These are phyloP conservation scores for Hybos culiciformis DNA, from an alignment of 2,888 invertebrate species.

Conservation along the genomic window DNA sequence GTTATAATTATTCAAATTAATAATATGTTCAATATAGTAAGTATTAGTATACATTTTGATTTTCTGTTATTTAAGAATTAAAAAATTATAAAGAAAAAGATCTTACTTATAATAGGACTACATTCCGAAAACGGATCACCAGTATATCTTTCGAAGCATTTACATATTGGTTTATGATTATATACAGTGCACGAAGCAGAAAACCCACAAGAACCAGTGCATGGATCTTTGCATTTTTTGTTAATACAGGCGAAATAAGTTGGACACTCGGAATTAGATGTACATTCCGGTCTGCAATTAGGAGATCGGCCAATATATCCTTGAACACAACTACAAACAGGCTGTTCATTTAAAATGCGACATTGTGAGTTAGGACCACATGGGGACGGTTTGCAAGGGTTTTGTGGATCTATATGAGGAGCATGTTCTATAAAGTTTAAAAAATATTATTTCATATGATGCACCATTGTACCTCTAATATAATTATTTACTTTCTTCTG, in stretches of 20 bases:
- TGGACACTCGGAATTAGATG: slow-evolving; percentile 71
- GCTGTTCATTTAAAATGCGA: slow-evolving; percentile 49
- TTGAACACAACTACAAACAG: slow-evolving; percentile 66
- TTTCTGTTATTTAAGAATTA: too few species aligned
- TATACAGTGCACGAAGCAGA: slow-evolving; percentile 66
- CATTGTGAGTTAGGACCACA: slow-evolving; percentile 78
- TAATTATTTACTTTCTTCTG: slow-evolving; percentile 50
- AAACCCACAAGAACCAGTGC: slow-evolving; percentile 70
- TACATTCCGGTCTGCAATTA: slow-evolving; percentile 75
- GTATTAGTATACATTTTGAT: too few species aligned
- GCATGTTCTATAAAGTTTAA: slow-evolving; percentile 15
- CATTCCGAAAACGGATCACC: slow-evolving; percentile 78
- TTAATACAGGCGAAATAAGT: slow-evolving; percentile 71
- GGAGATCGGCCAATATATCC: slow-evolving; percentile 72
- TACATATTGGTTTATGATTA: slow-evolving; percentile 72
- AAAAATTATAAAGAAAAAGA: background rate
- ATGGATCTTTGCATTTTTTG: slow-evolving; percentile 70
- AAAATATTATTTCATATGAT: slow-evolving; percentile 1
- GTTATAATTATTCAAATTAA: too few species aligned
- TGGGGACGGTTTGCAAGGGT: slow-evolving; percentile 70
- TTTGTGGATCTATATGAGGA: slow-evolving; percentile 32
- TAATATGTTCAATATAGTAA: too few species aligned
- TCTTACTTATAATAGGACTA: slow-evolving; percentile 42
- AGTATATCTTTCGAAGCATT: slow-evolving; percentile 62
- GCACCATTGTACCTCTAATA: slow-evolving; percentile 1